Evolutionary conservation across 2,888 invertebrate genomes (phyloP), one percentile per base, ranked within the genome.

Genomic region (Chydorus sphaericus): DNA sequence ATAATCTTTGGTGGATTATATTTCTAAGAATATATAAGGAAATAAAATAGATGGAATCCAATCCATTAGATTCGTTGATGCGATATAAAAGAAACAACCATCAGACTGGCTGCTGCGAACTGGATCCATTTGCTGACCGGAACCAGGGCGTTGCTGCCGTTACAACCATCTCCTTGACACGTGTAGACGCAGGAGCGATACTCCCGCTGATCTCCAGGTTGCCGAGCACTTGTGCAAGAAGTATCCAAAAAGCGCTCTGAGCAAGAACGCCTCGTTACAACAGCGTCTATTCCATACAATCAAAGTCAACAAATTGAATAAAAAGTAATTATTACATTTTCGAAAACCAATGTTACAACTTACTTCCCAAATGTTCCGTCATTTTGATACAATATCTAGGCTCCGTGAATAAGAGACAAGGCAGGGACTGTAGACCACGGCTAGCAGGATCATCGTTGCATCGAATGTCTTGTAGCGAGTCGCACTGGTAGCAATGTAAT

Each of bases 101-200:
- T 44, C 44, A 44, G 26, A n/a, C n/a, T n/a, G n/a, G n/a, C n/a
- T n/a, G n/a, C n/a, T n/a, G n/a, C n/a, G n/a, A n/a, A 16, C 26
- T 44, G 44, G 26, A 44, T 44, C 26, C 23, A 28, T 28, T 44
- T 44, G 8, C 26, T 44, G n/a, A n/a, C n/a, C n/a, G 44, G 44
- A 20, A 14, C 28, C 11, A 56, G 23, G 6, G 36, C 48, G 11
- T 30, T 33, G 18, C 78, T 75, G n/a, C 75, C 68, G 71, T 92
- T 92, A 68, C 92, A 92, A 2, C 86, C 89, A 66, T 91, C 85
- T 1, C 80, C 77, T 57, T 74, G 72, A 65, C 92, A 92, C 1
- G 91, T 91, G 67, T 79, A 89, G 55, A 91, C 80, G 69, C 92
- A 92, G 3, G 90, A 88, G 61, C 91, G 77, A 69, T 91, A 91